Base-by-base conservation (phyloP, 1,140 invertebrate genomes). In the Stenopsyche tienmushanensis region DNA sequence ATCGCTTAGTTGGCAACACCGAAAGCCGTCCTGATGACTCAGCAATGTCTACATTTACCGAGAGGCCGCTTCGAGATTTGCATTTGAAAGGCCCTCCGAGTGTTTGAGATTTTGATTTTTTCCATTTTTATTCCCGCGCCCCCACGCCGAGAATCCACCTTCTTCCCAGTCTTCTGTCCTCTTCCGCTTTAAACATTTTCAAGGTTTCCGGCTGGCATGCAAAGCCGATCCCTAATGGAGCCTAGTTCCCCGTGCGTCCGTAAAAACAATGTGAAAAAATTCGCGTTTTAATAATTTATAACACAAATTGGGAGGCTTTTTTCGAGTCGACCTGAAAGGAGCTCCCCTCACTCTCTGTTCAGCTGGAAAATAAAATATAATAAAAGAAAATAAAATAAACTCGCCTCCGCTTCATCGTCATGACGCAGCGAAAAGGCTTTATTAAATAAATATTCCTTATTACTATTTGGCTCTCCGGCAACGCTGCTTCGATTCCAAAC, bases 231-330 rank as follows among this genome's bases (percentile, higher is more conserved):
- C 44, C 39, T 17, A 55, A 47, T 26, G 53, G 42, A 21, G 21
- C 13, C 20, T 18, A 23, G 21, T 53, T 17, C 25, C 9, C 15
- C 7, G 10, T 45, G 8, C 9, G 18, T 15, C 13, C 34, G 44
- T 13, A 64, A 42, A 65, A 57, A 57, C 24, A 50, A 53, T 59
- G 44, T 67, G 41, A 57, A 62, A 58, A 62, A 62, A 62, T 62
- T 49, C 26, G 39, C 44, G 24, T 50, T 67, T 55, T 64, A 39
- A 67, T 67, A 67, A 64, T 67, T 44, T 67, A 64, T 64, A 18
- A 39, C 47, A 34, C 26, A 63, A 67, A 64, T 67, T 62, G 34
- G 49, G 26, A 34, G 21, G 17, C 20, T 58, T 47, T 62, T 20
- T 13, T 18, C 20, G 10, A 23, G 1, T 55, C 10, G 17, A 29